Evolutionary conservation across 2,888 invertebrate genomes (phyloP).

Genomic region (Protonemura montana): DNA sequence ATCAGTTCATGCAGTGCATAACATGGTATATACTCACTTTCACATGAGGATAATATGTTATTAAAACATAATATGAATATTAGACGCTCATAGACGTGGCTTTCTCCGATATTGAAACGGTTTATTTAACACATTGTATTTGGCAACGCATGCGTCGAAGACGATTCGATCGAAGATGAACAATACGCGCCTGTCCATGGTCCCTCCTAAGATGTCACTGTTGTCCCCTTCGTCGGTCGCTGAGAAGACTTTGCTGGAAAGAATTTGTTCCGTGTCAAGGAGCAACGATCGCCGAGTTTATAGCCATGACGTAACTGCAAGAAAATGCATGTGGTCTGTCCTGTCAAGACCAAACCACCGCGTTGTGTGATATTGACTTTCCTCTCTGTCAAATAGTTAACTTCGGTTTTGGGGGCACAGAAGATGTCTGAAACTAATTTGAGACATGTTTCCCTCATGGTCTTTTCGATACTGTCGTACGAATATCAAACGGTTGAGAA

Average conservation of each 20-base stretch:
- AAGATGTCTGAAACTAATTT: too few relatives aligned
- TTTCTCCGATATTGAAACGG: neutral
- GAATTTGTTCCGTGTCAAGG: too few relatives aligned
- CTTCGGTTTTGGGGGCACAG: too few relatives aligned
- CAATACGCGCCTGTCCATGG: neutral
- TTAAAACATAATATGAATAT: constrained; percentile 24
- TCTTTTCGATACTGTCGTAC: too few relatives aligned
- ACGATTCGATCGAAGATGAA: neutral
- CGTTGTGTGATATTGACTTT: too few relatives aligned
- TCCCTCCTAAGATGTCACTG: too few relatives aligned
- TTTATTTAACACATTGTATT: neutral
- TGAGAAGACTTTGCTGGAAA: too few relatives aligned
- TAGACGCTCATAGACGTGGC: neutral
- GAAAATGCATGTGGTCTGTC: neutral
- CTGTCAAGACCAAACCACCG: neutral
- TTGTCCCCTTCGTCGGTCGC: too few relatives aligned
- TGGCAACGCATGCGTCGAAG: neutral
- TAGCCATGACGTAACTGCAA: neutral
- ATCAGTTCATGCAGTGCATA: neutral
- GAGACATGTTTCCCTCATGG: too few relatives aligned
- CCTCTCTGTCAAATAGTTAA: too few relatives aligned
- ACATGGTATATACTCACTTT: constrained; percentile 9
- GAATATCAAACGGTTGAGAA: too few relatives aligned
- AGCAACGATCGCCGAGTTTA: neutral
- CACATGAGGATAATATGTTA: constrained; percentile 35